Evolutionary conservation across 2,797 vertebrate genomes (phyloP), one percentile per base, ranked within the genome.

Genomic region (Syngnathus rostellatus): DNA sequence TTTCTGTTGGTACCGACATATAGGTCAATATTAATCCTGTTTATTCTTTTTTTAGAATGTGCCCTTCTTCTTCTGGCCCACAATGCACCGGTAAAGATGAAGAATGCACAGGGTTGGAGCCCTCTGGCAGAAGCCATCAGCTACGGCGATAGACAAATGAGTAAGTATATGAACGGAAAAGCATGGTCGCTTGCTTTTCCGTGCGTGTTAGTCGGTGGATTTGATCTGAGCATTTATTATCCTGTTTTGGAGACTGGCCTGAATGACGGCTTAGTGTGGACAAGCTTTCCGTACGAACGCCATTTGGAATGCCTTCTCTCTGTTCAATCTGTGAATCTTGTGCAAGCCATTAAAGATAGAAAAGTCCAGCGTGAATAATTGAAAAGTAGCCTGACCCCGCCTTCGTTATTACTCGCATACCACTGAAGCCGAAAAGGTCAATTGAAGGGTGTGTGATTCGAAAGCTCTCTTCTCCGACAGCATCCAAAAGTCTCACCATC

Each of bases 91-190:
- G 97, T 99, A 67, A 99, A 99, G 90, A 95, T 99, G 90, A 99
- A 99, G 90, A 99, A 99, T 3, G 95, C 97, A 92, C 97, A 98
- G 92, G 97, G 97, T 89, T 99, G 97, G 97, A 99, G 97, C 90
- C 95, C 97, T 67, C 93, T 99, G 23, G 97, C 97, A 0, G 97
- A 99, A 91, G 97, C 97, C 89, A 99, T 99, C 88, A 99, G 97
- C 89, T 99, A 97, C 46, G 97, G 97, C 91, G 97, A 99, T 83
- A 89, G 97, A 80, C 97, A 99, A 87, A 99, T 99, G 96, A 98
- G 97, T 99, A 92, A 92, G 96, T 83, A 21, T 46, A 10, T 5
- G 53, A 55, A 25, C 7, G 23, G 54, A 55, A 11, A 6, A 25
- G 54, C 12, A 14, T 14, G 17, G 23, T 55, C 5, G 6, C 25